Evolutionary conservation across 2,113 vertebrate species (phyloP), one percentile per base, ranked within the genome.

Genomic region (Ranitomeya imitator): DNA sequence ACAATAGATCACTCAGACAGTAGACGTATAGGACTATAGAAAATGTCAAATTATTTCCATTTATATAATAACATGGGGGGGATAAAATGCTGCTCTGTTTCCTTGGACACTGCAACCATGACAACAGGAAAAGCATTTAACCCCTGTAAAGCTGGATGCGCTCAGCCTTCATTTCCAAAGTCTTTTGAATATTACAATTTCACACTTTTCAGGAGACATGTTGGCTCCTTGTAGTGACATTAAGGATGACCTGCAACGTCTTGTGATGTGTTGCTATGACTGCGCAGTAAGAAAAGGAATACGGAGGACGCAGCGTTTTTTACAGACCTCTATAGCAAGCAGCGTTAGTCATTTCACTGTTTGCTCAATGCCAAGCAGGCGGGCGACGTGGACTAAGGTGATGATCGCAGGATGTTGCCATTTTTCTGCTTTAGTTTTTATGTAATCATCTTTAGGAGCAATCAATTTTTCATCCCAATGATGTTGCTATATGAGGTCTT

Each of bases 41-140:
- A 59, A n/a, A 79, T n/a, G n/a, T 59, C n/a, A 60, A 26, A 60
- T 60, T n/a, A 79, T 79, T 79, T 60, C 7, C 54, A 80, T 57
- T 59, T 59, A 80, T 80, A 80, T 31, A 80, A 55, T 19, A 21
- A 63, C 76, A 67, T 79, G 13, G 57, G 26, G 79, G n/a, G 52
- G 59, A 26, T 59, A n/a, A 80, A 31, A 60, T 59, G 21, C 78
- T 31, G 55, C 54, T 59, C 55, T 16, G 78, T 80, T 60, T 59
- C 78, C 78, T 60, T 60, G 78, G 78, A 80, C 78, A 80, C 78
- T 0, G 54, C 54, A 60, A 80, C 78, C 55, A 80, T 80, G 78
- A 80, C 55, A 80, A 80, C 78, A 79, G 16, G 78, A 57, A 80
- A 80, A 57, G 78, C 78, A 80, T 80, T 80, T 80, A 80, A 80